A percentile compares a stretch with the other conserved stretches of the same genome.
Evolutionary conservation across 1,140 invertebrate genomes (phyloP).

Genomic region (Drosophila quadrilineata): DNA sequence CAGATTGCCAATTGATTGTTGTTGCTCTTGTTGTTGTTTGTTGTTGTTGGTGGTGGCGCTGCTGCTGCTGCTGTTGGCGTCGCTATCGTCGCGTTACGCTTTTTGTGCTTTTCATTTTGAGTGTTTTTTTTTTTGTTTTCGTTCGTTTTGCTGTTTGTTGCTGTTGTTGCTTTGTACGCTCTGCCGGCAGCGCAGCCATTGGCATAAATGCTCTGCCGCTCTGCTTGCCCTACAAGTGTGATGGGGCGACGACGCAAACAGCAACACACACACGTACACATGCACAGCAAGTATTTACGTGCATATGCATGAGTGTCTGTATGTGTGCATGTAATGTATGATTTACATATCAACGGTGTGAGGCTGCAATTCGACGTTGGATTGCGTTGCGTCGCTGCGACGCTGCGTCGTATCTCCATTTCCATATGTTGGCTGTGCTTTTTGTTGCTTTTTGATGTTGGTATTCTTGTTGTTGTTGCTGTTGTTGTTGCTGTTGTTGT

Average conservation of each 20-base stretch:
- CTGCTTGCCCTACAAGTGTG: conserved; percentile 62
- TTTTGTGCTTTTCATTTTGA: conserved; percentile 58
- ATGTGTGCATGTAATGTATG: conserved; percentile 9
- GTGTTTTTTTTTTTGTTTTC: conserved; percentile 12
- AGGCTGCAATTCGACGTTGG: too few species aligned
- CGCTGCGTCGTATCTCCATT: conserved; percentile 64
- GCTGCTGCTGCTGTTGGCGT: conserved; percentile 15
- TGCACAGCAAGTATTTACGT: background rate
- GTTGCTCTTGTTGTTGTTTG: conserved; percentile 52
- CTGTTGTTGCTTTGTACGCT: conserved; percentile 35
- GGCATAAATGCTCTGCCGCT: conserved; percentile 64
- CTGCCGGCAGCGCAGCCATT: conserved; percentile 63
- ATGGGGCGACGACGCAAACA: conserved; percentile 36
- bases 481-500: conserved; percentile 21
- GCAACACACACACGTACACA: conserved; percentile 20
- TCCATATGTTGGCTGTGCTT: conserved; percentile 75
- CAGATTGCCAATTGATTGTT: conserved; percentile 77
- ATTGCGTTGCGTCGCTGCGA: conserved; percentile 11
- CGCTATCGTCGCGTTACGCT: conserved; percentile 58
- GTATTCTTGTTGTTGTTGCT: conserved; percentile 38
- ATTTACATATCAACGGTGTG: conserved; percentile 45
- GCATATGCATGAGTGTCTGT: conserved; percentile 6
- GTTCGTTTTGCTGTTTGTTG: conserved; percentile 13
- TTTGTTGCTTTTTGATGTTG: conserved; percentile 32
- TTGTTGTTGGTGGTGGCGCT: conserved; percentile 5